phyloP scores from a whole-genome alignment of 2,797 vertebrate species.

The Gambelia wislizenii region DNA sequence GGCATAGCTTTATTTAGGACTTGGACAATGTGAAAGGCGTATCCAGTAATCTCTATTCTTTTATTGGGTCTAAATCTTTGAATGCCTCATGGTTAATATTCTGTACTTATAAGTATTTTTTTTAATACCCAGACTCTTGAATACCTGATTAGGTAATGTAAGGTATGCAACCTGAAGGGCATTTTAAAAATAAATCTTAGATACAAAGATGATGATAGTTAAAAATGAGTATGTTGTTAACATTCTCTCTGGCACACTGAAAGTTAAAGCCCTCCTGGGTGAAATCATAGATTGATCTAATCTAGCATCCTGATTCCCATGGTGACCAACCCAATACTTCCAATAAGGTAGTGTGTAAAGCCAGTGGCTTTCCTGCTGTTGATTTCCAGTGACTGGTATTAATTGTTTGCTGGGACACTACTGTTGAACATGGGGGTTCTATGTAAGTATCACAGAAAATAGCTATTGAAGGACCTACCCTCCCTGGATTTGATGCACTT shows the following conservation, averaged over 20 bases:
- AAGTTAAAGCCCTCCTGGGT: neutral
- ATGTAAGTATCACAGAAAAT: neutral
- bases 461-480: neutral
- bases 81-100: neutral
- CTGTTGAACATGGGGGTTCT: neutral
- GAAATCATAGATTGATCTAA: neutral
- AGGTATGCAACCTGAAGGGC: neutral
- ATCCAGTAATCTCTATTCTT: slow-evolving; percentile 33
- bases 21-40: neutral
- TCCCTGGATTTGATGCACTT: neutral
- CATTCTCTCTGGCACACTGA: neutral
- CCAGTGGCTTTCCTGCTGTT: too few relatives aligned
- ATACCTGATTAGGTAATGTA: neutral
- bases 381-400: neutral
- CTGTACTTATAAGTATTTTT: neutral
- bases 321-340: neutral
- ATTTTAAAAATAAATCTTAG: neutral
- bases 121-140: neutral
- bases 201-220: neutral
- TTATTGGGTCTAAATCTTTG: slow-evolving; percentile 45
- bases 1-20: neutral
- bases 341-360: neutral
- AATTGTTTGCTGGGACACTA: neutral
- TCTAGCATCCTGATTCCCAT: neutral
- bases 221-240: slow-evolving; percentile 15